Conservation (phyloP, 2,113 vertebrate species). For the Ondatra zibethicus region DNA sequence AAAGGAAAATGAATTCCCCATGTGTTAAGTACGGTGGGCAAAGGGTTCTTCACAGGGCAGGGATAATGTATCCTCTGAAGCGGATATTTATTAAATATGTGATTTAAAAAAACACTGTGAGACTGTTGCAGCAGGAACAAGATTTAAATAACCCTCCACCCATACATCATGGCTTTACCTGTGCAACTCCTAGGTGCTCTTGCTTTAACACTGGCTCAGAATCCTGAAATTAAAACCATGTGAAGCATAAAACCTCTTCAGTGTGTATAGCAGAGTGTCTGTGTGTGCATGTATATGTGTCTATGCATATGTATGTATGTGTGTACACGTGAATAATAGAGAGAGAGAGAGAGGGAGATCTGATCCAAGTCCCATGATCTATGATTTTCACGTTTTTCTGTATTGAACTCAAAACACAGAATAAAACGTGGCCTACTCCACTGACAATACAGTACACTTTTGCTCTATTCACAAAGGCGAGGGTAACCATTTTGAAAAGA, state of each 20-base stretch:
- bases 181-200: not conserved
- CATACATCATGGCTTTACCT: not conserved
- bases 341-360: not conserved
- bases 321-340: not conserved
- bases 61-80: conserved; percentile 34
- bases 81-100: conserved; percentile 43
- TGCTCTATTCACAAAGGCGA: not conserved
- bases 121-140: not conserved
- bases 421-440: not conserved
- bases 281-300: not conserved
- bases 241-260: not conserved
- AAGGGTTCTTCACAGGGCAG: conserved; percentile 28
- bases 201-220: not conserved
- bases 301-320: not conserved
- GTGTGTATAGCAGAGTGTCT: not conserved
- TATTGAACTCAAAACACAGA: conserved; percentile 10
- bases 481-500: not conserved
- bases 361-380: not conserved
- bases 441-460: not conserved
- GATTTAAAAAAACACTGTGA: conserved; percentile 42
- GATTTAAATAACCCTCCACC: not conserved
- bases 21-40: not conserved
- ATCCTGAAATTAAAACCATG: not conserved
- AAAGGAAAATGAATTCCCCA: conserved; percentile 45
- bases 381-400: not conserved